These are phyloP conservation scores for Tachystola acroxantha DNA, from an alignment of 2,888 invertebrate species.

Conservation along the genomic window DNA sequence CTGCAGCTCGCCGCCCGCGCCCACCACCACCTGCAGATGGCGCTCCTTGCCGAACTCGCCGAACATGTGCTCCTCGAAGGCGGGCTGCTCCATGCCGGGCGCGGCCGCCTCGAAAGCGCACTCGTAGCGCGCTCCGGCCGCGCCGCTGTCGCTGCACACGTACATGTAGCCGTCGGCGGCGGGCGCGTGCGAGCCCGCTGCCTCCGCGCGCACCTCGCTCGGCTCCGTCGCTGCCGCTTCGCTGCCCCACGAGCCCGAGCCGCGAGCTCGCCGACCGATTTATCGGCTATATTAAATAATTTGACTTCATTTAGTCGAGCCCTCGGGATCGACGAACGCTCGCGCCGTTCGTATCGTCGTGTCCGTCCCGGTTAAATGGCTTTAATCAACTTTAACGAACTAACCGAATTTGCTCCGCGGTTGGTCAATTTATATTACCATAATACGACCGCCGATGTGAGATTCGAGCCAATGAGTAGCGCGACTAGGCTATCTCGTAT, in stretches of 20 bases:
- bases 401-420: constrained; percentile 76
- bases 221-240: constrained; percentile 59
- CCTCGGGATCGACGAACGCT: constrained; percentile 68
- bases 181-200: constrained; percentile 69
- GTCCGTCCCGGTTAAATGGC: constrained; percentile 76
- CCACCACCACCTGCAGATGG: constrained; percentile 68
- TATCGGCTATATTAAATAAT: constrained; percentile 68
- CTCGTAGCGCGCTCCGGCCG: constrained; percentile 50
- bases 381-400: constrained; percentile 79
- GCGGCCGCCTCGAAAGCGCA: constrained; percentile 58
- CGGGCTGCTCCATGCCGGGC: constrained; percentile 80
- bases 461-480: constrained; percentile 54
- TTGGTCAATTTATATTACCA: constrained; percentile 79
- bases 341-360: constrained; percentile 71
- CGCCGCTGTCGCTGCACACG: constrained; percentile 59
- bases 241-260: constrained; percentile 27
- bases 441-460: constrained; percentile 52
- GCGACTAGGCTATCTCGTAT: constrained; percentile 31
- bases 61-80: constrained; percentile 89
- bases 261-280: constrained; percentile 36
- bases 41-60: constrained; percentile 83
- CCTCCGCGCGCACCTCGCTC: constrained; percentile 66
- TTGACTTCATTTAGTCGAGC: constrained; percentile 67
- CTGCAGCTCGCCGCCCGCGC: constrained; percentile 70
- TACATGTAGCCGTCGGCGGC: constrained; percentile 70